Evolutionary conservation across 2,888 invertebrate genomes (phyloP).

Genomic region (Oscheius sp.): DNA sequence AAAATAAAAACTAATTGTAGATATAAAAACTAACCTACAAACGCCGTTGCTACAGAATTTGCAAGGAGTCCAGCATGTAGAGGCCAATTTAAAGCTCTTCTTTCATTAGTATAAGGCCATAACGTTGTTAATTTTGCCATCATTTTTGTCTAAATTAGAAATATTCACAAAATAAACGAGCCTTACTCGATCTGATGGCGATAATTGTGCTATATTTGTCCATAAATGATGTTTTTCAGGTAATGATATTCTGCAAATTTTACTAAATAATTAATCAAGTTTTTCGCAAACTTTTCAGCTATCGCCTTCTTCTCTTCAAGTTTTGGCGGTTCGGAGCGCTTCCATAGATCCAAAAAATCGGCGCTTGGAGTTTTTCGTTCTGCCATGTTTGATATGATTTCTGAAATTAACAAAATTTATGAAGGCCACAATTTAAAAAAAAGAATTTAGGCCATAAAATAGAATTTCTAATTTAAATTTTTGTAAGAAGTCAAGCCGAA

Average conservation of each 20-base stretch:
- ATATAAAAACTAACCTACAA: slow-evolving; percentile 54
- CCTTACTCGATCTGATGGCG: slow-evolving; percentile 44
- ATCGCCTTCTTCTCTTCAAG: not conserved
- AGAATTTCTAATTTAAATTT: too few species aligned
- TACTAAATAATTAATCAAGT: too few species aligned
- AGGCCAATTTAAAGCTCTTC: slow-evolving; percentile 64
- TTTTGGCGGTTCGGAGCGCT: slow-evolving; percentile 39
- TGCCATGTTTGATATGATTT: too few species aligned
- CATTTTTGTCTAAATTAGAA: slow-evolving; percentile 22
- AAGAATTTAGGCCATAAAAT: too few species aligned
- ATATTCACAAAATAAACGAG: not conserved
- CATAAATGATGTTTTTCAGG: slow-evolving; percentile 34
- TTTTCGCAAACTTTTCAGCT: not conserved
- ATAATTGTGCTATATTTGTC: slow-evolving; percentile 49
- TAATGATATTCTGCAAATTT: slow-evolving; percentile 35
- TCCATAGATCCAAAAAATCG: slow-evolving; percentile 46
- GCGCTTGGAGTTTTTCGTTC: slow-evolving; percentile 18
- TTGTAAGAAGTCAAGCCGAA: too few species aligned
- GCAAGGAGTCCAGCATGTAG: slow-evolving; percentile 58
- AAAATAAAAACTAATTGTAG: slow-evolving; percentile 13
- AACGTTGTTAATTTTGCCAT: slow-evolving; percentile 35
- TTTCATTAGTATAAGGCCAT: slow-evolving; percentile 45
- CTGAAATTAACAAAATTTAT: too few species aligned
- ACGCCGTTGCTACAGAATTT: slow-evolving; percentile 52
- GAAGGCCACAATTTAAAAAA: too few species aligned